phyloP scores from a whole-genome alignment of 2,888 invertebrate genomes.

The Pherbina coryleti region DNA sequence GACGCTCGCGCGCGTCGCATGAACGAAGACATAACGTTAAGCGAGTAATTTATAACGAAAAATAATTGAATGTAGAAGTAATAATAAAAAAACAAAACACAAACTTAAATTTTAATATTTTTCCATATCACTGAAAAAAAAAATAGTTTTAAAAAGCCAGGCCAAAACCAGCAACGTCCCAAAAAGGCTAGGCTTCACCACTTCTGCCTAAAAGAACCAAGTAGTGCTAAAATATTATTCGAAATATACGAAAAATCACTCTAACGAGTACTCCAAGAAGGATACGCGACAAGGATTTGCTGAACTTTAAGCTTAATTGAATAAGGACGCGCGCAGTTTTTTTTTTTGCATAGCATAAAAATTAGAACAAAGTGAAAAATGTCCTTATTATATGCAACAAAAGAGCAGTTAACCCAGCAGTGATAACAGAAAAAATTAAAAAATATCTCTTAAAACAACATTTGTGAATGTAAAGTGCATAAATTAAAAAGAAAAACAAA shows the following conservation, averaged over 20 bases:
- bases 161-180: background rate
- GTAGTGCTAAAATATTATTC: too few species aligned
- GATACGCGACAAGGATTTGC: too few species aligned
- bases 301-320: too few species aligned
- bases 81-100: conserved; percentile 16
- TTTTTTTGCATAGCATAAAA: too few species aligned
- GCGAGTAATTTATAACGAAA: conserved; percentile 15
- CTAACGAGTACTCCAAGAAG: too few species aligned
- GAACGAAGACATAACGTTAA: conserved; percentile 36
- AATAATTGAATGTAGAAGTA: conserved; percentile 1
- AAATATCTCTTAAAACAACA: background rate
- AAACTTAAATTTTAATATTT: conserved; percentile 12
- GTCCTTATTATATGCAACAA: too few species aligned
- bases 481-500: background rate
- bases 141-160: background rate
- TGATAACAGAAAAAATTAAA: too few species aligned
- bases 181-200: background rate
- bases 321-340: too few species aligned
- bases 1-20: conserved; percentile 60
- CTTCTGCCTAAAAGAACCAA: background rate
- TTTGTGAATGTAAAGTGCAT: background rate
- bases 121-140: background rate
- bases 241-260: too few species aligned
- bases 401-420: too few species aligned
- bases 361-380: too few species aligned